phyloP scores from a whole-genome alignment of 2,113 vertebrate species.

The Mirounga angustirostris region DNA sequence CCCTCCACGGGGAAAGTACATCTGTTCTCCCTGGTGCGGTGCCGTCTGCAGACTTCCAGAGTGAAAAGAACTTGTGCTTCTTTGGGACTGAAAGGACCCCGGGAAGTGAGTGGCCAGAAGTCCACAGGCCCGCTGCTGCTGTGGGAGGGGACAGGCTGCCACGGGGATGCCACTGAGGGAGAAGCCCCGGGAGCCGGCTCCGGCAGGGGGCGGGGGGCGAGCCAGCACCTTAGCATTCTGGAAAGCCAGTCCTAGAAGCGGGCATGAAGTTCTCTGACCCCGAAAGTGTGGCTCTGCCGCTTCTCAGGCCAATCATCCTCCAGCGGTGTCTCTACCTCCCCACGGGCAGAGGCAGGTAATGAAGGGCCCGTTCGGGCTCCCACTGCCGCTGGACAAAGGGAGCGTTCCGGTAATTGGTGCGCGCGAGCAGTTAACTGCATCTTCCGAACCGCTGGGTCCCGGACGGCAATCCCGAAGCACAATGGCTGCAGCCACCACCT shows the following conservation, averaged over 20 bases:
- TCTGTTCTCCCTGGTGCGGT: conserved; percentile 44
- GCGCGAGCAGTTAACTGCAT: conserved; percentile 33
- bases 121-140: conserved; percentile 44
- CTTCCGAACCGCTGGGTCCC: conserved; percentile 48
- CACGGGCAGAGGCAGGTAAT: conserved; percentile 61
- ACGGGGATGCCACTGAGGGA: conserved; percentile 48
- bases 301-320: conserved; percentile 73
- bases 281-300: conserved; percentile 34
- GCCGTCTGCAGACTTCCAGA: conserved; percentile 29
- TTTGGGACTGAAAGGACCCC: conserved; percentile 60
- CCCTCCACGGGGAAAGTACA: neutral
- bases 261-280: conserved; percentile 51
- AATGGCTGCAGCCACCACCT: conserved; percentile 40
- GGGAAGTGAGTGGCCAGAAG: conserved; percentile 64
- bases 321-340: conserved; percentile 50
- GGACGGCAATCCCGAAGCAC: neutral
- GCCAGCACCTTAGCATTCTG: neutral
- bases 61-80: conserved; percentile 66
- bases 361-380: conserved; percentile 61
- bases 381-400: conserved; percentile 67
- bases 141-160: conserved; percentile 33
- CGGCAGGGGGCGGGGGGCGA: neutral
- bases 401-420: conserved; percentile 60
- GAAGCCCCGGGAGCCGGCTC: conserved; percentile 32
- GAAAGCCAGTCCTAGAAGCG: conserved; percentile 62